phyloP scores from a whole-genome alignment of 2,888 invertebrate species.

The Penaeus monodon region DNA sequence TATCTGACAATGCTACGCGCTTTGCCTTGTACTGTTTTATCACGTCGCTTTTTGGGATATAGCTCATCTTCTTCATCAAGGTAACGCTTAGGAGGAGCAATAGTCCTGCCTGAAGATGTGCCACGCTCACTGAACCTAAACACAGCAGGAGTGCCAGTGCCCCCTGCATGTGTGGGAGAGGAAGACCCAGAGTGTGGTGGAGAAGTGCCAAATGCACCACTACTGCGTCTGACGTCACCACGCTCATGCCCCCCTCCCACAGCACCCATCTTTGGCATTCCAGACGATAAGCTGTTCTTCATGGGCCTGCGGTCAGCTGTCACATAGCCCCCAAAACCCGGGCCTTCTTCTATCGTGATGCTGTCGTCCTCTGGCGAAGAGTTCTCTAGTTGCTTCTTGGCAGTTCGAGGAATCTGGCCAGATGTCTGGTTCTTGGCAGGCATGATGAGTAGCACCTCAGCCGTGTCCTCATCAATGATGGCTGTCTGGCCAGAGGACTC shows the following conservation, averaged over 20 bases:
- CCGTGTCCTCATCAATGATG: constrained; percentile 47
- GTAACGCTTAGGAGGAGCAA: constrained; percentile 58
- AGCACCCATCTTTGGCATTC: too few species aligned
- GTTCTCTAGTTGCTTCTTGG: background rate
- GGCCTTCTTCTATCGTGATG: too few species aligned
- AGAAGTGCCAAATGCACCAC: too few species aligned
- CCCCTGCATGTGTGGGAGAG: constrained; percentile 28
- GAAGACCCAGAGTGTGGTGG: constrained; percentile 26
- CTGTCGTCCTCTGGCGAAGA: background rate
- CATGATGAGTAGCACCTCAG: constrained; percentile 50
- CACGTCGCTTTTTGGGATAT: constrained; percentile 41
- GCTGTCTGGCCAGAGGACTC: constrained; percentile 33
- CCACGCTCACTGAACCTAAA: constrained; percentile 54
- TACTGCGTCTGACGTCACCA: too few species aligned
- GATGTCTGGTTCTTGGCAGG: constrained; percentile 19
- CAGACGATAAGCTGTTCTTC: too few species aligned
- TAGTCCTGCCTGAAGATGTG: constrained; percentile 55
- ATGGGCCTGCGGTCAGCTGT: too few species aligned
- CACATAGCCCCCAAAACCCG: too few species aligned
- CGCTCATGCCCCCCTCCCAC: too few species aligned
- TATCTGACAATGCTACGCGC: constrained; percentile 47
- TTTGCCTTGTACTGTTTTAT: constrained; percentile 37
- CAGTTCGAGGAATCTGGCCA: background rate
- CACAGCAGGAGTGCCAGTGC: constrained; percentile 32
- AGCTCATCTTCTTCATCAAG: constrained; percentile 42